Evolutionary conservation across 1,140 invertebrate species (phyloP), one percentile per base, ranked within the genome.

Genomic region (Aphidius ervi): DNA sequence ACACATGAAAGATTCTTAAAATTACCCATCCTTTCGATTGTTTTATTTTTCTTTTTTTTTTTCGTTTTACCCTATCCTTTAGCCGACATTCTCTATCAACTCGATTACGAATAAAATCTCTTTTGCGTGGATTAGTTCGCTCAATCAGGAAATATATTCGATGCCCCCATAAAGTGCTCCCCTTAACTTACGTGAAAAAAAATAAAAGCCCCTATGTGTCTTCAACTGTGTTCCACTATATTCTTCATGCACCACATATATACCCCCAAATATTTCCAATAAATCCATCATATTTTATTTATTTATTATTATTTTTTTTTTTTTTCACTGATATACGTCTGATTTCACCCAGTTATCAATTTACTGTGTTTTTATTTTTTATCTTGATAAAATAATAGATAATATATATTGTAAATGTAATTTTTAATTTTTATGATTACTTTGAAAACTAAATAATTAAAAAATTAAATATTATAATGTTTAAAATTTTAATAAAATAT

Each of bases 111-210:
- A 62, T 73, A 74, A 74, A 73, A 74, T 71, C 72, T 74, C 65
- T 71, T 74, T 73, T 73, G 72, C 72, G 72, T 72, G 72, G 72
- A 74, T 74, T 74, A 74, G 73, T 72, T 70, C 71, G 72, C 73
- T 74, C 73, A 74, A 74, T 74, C 73, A 74, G 69, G 71, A 74
- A 74, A 74, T 74, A 74, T 73, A 74, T 70, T 73, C 67, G 50
- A 62, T 61, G 65, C 65, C 70, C 72, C 70, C 70, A 72, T 73
- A 72, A 74, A 74, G 64, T 66, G 59, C 65, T 53, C 54, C 61
- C 57, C 50, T 53, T 58, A 61, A 68, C 69, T 62, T 67, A 65
- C 37, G 61, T 31, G 23, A 31, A 31, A 31, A 31, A 31, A 31
- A 31, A 31, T 3, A 31, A 31, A 31, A 56, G 58, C 62, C 62